A percentile compares a stretch with the other conserved stretches of the same genome.
These are phyloP conservation scores for Drosophila melanosoma DNA, from an alignment of 2,888 invertebrate genomes.

Conservation along the genomic window DNA sequence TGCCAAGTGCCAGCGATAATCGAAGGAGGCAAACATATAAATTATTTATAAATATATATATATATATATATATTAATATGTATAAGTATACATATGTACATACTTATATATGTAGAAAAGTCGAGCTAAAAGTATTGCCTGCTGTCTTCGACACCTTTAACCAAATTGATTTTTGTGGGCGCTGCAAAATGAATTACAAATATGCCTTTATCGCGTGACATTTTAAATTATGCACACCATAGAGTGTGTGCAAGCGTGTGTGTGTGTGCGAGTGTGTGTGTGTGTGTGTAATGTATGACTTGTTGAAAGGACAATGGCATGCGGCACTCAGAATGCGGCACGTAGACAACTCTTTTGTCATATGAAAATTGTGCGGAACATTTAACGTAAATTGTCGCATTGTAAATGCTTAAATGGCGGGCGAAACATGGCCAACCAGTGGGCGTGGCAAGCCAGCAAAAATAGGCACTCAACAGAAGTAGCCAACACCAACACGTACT, in stretches of 20 bases:
- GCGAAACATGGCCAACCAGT: neutral
- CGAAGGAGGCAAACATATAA: neutral
- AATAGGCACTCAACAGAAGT: slow-evolving; percentile 7
- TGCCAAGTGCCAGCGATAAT: slow-evolving; percentile 41
- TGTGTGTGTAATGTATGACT: slow-evolving; percentile 4
- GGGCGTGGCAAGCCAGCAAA: slow-evolving; percentile 60
- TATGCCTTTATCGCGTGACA: slow-evolving; percentile 48
- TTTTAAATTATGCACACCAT: slow-evolving; percentile 34
- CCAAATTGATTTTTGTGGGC: slow-evolving; percentile 65
- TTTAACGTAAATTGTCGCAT: slow-evolving; percentile 79
- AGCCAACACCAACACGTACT: slow-evolving; percentile 3
- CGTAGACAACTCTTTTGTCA: slow-evolving; percentile 80
- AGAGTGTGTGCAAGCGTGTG: slow-evolving; percentile 50
- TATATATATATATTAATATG: neutral
- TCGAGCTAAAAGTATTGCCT: slow-evolving; percentile 22
- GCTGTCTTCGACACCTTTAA: slow-evolving; percentile 64
- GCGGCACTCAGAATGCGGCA: slow-evolving; percentile 43
- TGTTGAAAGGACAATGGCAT: slow-evolving; percentile 69
- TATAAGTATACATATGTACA: neutral
- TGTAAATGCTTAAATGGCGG: slow-evolving; percentile 33
- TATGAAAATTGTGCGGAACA: slow-evolving; percentile 76
- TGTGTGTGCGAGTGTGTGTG: slow-evolving; percentile 37
- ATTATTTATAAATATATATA: slow-evolving; percentile 14
- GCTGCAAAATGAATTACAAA: slow-evolving; percentile 67
- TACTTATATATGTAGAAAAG: neutral